Evolutionary conservation across 2,888 invertebrate species (phyloP).

Genomic region (Physocephala rufipes): DNA sequence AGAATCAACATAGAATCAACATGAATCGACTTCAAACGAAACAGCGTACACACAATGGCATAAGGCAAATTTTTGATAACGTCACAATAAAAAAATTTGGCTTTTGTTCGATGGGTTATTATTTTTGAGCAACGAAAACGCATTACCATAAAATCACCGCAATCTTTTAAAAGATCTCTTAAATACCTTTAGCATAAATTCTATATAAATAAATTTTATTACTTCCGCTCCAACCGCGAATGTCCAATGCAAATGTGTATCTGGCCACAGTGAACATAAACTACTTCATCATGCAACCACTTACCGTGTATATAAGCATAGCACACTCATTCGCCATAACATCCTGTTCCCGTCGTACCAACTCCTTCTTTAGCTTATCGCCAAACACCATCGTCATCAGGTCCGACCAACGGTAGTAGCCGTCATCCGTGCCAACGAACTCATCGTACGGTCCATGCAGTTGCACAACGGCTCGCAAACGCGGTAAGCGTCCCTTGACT

Average conservation of each 20-base stretch:
- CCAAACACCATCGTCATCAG: constrained; percentile 63
- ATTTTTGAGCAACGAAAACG: too few relatives aligned
- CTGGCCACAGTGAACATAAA: neutral
- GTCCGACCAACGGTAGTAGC: constrained; percentile 58
- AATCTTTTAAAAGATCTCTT: too few relatives aligned
- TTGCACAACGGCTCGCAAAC: constrained; percentile 79
- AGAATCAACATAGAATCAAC: too few relatives aligned
- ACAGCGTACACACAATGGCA: too few relatives aligned
- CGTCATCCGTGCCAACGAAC: constrained; percentile 56
- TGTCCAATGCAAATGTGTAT: too few relatives aligned
- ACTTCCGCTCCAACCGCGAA: too few relatives aligned
- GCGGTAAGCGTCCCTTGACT: constrained; percentile 73
- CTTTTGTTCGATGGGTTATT: too few relatives aligned
- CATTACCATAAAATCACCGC: neutral
- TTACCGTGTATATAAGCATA: constrained; percentile 83
- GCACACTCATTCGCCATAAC: constrained; percentile 85
- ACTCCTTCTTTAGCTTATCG: constrained; percentile 70
- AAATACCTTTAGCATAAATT: neutral
- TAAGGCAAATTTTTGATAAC: too few relatives aligned
- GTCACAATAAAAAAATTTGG: too few relatives aligned
- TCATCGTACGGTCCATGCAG: constrained; percentile 59
- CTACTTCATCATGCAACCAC: constrained; percentile 57
- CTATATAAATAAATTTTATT: too few relatives aligned
- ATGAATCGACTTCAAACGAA: too few relatives aligned
- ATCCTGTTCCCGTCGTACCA: constrained; percentile 72